Percentiles rank a stretch among this genome's conserved stretches.
These are phyloP conservation scores for Ochlodes sylvanus DNA, from an alignment of 2,888 invertebrate species.

Conservation along the genomic window DNA sequence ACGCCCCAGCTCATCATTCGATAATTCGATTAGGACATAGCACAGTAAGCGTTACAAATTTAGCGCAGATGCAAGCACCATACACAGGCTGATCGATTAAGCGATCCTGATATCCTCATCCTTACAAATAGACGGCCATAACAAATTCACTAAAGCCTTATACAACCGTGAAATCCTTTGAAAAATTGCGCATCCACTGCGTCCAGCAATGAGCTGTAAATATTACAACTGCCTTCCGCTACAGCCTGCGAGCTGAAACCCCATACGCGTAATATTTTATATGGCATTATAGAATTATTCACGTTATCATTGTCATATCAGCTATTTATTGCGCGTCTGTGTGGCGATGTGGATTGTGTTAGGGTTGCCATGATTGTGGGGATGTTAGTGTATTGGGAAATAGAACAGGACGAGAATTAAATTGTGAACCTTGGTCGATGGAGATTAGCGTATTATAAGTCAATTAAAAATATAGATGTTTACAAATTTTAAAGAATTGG, in stretches of 20 bases:
- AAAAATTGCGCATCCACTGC: slow-evolving; percentile 26
- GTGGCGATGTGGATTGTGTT: slow-evolving; percentile 32
- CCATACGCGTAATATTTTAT: slow-evolving; percentile 50
- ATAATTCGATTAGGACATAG: background rate
- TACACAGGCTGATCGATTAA: slow-evolving; percentile 19
- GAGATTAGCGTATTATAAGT: no score
- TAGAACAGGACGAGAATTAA: no score
- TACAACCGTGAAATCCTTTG: slow-evolving; percentile 36
- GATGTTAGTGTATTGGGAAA: background rate
- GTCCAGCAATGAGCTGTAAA: slow-evolving; percentile 34
- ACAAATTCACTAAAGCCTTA: slow-evolving; percentile 30
- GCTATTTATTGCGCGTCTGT: slow-evolving; percentile 45
- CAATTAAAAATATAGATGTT: no score
- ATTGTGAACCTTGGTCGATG: no score
- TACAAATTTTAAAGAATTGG: no score
- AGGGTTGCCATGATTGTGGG: slow-evolving; percentile 7
- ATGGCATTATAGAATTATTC: slow-evolving; percentile 49
- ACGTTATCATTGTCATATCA: slow-evolving; percentile 51
- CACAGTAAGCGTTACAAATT: slow-evolving; percentile 9
- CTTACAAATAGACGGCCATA: slow-evolving; percentile 34
- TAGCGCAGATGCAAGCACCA: slow-evolving; percentile 14
- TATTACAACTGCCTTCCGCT: slow-evolving; percentile 35
- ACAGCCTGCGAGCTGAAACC: slow-evolving; percentile 46
- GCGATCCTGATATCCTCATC: slow-evolving; percentile 30
- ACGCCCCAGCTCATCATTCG: background rate